phyloP scores from a whole-genome alignment of 2,888 invertebrate genomes.

The Dexiosoma caninum region DNA sequence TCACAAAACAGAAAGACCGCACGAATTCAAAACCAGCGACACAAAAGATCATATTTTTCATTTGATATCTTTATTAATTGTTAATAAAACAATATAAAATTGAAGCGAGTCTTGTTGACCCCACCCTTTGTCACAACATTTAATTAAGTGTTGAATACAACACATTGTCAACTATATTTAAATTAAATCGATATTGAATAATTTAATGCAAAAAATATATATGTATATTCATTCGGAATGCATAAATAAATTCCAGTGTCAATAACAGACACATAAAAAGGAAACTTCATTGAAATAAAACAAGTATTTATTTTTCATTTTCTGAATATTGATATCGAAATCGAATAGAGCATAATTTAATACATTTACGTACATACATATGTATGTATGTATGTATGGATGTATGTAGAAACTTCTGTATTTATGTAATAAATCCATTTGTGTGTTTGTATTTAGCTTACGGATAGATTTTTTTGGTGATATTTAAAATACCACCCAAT shows the following conservation, averaged over 20 bases:
- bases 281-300: background rate
- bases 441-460: background rate
- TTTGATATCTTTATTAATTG: conserved; percentile 45
- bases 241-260: conserved; percentile 13
- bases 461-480: conserved; percentile 11
- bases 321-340: conserved; percentile 31
- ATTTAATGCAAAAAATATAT: background rate
- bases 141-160: conserved; percentile 38
- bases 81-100: conserved; percentile 19
- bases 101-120: conserved; percentile 11
- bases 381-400: too few species aligned
- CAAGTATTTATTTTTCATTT: background rate
- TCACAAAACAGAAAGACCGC: background rate
- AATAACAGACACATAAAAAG: background rate
- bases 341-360: conserved; percentile 53
- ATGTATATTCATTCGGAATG: background rate
- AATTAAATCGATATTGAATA: conserved; percentile 32
- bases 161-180: conserved; percentile 45
- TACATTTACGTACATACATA: conserved; percentile 9
- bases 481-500: background rate
- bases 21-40: background rate
- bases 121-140: background rate
- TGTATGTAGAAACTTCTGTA: too few species aligned
- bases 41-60: background rate
- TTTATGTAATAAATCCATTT: background rate